Conservation (phyloP, 2,797 vertebrate genomes). For the Urocyon cinereoargenteus region DNA sequence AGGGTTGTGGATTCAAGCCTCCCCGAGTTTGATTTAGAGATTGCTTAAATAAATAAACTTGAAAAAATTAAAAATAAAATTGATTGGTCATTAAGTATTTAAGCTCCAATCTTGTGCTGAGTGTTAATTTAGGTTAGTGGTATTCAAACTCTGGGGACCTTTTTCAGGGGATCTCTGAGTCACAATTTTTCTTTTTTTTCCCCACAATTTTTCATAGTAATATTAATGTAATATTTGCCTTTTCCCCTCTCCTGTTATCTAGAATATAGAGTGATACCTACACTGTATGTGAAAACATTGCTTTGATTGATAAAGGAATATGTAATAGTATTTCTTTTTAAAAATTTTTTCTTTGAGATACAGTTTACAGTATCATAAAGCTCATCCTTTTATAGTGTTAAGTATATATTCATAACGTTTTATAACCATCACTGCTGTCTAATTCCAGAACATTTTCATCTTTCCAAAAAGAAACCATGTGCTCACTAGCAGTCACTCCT, state of each 20-base stretch:
- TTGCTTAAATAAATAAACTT: not conserved
- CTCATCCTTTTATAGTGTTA: not conserved
- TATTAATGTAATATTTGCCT: conserved; percentile 14
- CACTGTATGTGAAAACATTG: not conserved
- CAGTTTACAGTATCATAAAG: not conserved
- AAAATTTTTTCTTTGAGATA: conserved; percentile 23
- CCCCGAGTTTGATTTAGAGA: not conserved
- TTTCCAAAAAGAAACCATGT: conserved; percentile 14
- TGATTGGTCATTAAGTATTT: conserved; percentile 14
- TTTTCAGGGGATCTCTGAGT: not conserved
- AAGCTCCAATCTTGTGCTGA: not conserved
- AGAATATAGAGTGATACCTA: not conserved
- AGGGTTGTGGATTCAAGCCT: not conserved
- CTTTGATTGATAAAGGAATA: conserved; percentile 44
- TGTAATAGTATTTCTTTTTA: not conserved
- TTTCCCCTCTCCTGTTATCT: not conserved
- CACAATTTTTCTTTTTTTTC: not conserved
- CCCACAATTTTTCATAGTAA: not conserved
- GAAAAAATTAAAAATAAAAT: not conserved
- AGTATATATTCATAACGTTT: conserved; percentile 22
- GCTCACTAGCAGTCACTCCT: conserved; percentile 1
- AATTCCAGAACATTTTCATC: conserved; percentile 54
- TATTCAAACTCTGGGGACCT: conserved; percentile 1
- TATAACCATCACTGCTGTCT: conserved; percentile 20
- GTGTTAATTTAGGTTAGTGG: not conserved